Base-by-base conservation (phyloP, 2,797 vertebrate species). In the Galaxias olidus region DNA sequence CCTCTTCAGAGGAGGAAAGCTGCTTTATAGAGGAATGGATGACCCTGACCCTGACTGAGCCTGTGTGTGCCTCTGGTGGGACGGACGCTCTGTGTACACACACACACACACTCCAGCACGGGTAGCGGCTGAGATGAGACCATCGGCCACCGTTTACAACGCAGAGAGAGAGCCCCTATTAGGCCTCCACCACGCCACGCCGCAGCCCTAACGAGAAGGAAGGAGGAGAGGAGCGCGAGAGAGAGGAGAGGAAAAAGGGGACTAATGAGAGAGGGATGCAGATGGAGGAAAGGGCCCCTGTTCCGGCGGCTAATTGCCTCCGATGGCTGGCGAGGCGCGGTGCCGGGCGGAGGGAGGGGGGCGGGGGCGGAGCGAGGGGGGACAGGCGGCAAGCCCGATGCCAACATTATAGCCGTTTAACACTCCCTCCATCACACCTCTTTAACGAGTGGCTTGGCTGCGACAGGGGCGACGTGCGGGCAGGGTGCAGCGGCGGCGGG, bases 151-250 rank as follows among this genome's bases (percentile, higher is more conserved):
- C 77, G 88, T 89, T 89, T 89, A n/a, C n/a, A n/a, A n/a, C n/a
- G n/a, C 79, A 78, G 83, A 81, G 82, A 80, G 77, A 70, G 77
- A 86, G 81, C 77, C 80, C 76, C 73, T 84, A 85, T 91, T 87
- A 87, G 86, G 83, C 81, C 81, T 85, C 30, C 78, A 78, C 53
- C 57, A 46, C 78, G 81, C 81, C 85, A 85, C 77, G 61, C 75
- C 20, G 69, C 68, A 66, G 81, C 67, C 43, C 69, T 86, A 88
- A 89, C 85, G 85, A 90, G 86, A 79, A 77, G 72, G 69, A 73
- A 72, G 73, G 81, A 77, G 73, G 64, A 73, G 65, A 75, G 69
- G 77, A 80, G n/a, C n/a, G n/a, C n/a, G n/a, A 82, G 67, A 74
- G 53, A 6, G 3, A 9, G 53, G 56, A 69, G 4, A 9, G 73